A percentile compares a stretch with the other conserved stretches of the same genome.
These are phyloP conservation scores for Microctenopoma stevenorrisi DNA, from an alignment of 2,797 vertebrate species.

Conservation along the genomic window DNA sequence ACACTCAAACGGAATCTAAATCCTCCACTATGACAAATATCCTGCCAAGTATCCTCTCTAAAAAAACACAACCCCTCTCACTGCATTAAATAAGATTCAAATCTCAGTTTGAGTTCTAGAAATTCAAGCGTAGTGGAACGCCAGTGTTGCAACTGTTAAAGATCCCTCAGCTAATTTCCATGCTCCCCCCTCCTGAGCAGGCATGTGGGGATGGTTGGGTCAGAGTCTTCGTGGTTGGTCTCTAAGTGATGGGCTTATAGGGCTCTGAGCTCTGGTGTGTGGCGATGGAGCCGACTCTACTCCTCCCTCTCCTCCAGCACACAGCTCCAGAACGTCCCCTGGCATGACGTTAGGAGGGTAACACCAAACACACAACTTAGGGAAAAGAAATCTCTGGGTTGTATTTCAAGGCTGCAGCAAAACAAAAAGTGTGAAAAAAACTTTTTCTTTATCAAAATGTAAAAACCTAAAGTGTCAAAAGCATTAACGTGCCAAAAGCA, in stretches of 20 bases:
- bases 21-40: conserved; percentile 39
- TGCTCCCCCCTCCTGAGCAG: conserved; percentile 43
- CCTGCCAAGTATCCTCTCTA: conserved; percentile 43
- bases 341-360: conserved; percentile 43
- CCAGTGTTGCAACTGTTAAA: conserved; percentile 62
- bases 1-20: conserved; percentile 50
- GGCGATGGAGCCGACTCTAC: conserved; percentile 58
- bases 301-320: conserved; percentile 59
- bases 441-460: too few relatives aligned
- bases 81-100: conserved; percentile 26
- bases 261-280: conserved; percentile 58
- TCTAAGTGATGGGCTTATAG: conserved; percentile 68
- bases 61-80: conserved; percentile 11
- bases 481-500: neutral
- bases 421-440: conserved; percentile 29
- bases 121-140: conserved; percentile 54
- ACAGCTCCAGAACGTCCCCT: conserved; percentile 57
- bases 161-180: conserved; percentile 68
- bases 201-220: conserved; percentile 63
- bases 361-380: conserved; percentile 61
- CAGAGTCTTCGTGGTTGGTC: conserved; percentile 74
- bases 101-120: conserved; percentile 47
- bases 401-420: conserved; percentile 39
- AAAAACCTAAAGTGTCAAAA: neutral
- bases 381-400: conserved; percentile 50